Evolutionary conservation across 2,888 invertebrate genomes (phyloP), one percentile per base, ranked within the genome.

Genomic region (Oxystoma pomonae): DNA sequence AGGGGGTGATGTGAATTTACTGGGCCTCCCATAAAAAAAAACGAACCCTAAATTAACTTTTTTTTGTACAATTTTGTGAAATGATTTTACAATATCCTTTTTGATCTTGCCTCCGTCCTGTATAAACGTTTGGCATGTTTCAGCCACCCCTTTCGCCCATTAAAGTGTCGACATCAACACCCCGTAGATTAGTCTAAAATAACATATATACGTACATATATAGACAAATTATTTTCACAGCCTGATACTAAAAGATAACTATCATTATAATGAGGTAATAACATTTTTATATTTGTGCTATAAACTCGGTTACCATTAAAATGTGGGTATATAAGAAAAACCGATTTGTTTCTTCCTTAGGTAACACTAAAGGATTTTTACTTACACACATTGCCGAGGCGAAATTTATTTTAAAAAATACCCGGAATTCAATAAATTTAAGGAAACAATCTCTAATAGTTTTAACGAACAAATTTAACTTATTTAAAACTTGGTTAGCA

Each of bases 241-340:
- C 65, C 65, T 65, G 65, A 63, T 63, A 63, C 63, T 63, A 61
- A 65, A 65, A 65, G 61, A 65, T 57, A 61, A 50, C 20, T 35
- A 17, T 53, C 3, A 53, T 16, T 53, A 16, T 53, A 17, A 53
- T 53, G 55, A 53, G 55, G 55, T 53, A 53, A 53, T 17, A 17
- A 53, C 35, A 35, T 35, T 35, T 7, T 35, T 35, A 35, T 35
- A 35, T 35, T 35, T 35, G 35, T 35, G 35, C 35, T 35, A 35
- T 35, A 35, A 35, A 35, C 35, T 12, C 5, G 12, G 35, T 12
- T 35, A n/a, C n/a, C n/a, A n/a, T n/a, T n/a, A n/a, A 35, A 35
- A 35, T 7, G 12, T 35, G 35, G 35, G 35, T 35, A 53, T 53
- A 53, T 53, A 17, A 53, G 55, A 16, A 17, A 53, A 53, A 17